Base-by-base conservation (phyloP, 2,797 vertebrate species). In the Pelochelys cantorii region DNA sequence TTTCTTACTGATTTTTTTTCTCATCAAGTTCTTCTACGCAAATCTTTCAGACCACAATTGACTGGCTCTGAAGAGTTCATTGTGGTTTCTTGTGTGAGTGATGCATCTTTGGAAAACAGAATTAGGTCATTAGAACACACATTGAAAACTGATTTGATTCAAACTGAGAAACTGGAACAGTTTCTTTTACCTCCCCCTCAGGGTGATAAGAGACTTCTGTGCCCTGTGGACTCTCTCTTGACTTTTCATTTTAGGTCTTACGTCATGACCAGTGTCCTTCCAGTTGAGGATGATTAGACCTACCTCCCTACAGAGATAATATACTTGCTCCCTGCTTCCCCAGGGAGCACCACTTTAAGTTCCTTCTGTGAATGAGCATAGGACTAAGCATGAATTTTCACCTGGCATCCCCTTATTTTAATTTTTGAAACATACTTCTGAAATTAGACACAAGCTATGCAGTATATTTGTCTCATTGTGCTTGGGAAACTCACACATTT, bases 51-150 rank as follows among this genome's bases (percentile, higher is more conserved):
- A 37, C 68, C 4, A 2, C 54, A 90, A 3, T 77, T 96, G 90
- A 83, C 77, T 85, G 79, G 83, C 81, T 95, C 65, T 90, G 85
- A 95, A 87, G 56, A 95, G 80, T 54, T 90, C 91, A 79, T 93
- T 94, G 84, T 54, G 68, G 84, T 94, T 92, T 96, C 93, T 93
- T 95, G 94, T 23, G 31, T 95, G 92, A 96, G 87, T 96, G 95
- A 97, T 94, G 84, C 53, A 81, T 93, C 89, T 95, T 91, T 96
- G 91, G 88, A 95, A 96, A 96, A 95, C 55, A 94, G 90, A 96
- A 95, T 96, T 93, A 95, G 93, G 95, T 96, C 92, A 95, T 94
- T 96, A 92, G 81, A 48, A 81, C 48, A 78, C 20, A 54, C 1
- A 85, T 94, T 96, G 96, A 93, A 93, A 92, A 93, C 83, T 90